phyloP scores from a whole-genome alignment of 1,140 invertebrate species.

The Mizuhopecten yessoensis region DNA sequence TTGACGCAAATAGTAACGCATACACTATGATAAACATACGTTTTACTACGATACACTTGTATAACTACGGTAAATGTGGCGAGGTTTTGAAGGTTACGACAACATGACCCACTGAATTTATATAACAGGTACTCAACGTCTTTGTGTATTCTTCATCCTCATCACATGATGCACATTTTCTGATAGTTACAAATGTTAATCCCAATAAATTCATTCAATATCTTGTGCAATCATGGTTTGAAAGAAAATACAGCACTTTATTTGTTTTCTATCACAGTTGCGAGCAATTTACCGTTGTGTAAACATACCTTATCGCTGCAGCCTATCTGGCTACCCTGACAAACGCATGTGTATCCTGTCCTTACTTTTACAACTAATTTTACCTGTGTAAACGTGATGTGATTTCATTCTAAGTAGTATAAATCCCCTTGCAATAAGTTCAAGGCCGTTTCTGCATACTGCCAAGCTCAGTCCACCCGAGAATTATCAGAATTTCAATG shows the following conservation, averaged over 20 bases:
- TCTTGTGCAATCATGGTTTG: not conserved
- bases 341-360: slow-evolving; percentile 32
- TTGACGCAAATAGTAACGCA: slow-evolving; percentile 38
- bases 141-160: no score
- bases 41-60: slow-evolving; percentile 21
- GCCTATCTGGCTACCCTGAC: not conserved
- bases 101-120: not conserved
- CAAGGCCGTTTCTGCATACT: not conserved
- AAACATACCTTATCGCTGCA: slow-evolving; percentile 10
- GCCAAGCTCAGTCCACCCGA: not conserved
- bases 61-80: not conserved
- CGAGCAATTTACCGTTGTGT: not conserved
- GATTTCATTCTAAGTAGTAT: slow-evolving; percentile 17
- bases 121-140: no score
- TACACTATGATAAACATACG: slow-evolving; percentile 10
- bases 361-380: not conserved
- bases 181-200: not conserved
- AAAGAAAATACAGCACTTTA: not conserved
- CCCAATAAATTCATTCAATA: not conserved
- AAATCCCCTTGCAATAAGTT: slow-evolving; percentile 33
- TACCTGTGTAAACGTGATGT: slow-evolving; percentile 27
- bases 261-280: not conserved
- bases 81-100: not conserved
- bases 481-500: slow-evolving; percentile 12
- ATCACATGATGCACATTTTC: no score